Percentiles rank a stretch among this genome's conserved stretches.
Conservation (phyloP, 1,140 invertebrate genomes). For the Anoplophora glabripennis region DNA sequence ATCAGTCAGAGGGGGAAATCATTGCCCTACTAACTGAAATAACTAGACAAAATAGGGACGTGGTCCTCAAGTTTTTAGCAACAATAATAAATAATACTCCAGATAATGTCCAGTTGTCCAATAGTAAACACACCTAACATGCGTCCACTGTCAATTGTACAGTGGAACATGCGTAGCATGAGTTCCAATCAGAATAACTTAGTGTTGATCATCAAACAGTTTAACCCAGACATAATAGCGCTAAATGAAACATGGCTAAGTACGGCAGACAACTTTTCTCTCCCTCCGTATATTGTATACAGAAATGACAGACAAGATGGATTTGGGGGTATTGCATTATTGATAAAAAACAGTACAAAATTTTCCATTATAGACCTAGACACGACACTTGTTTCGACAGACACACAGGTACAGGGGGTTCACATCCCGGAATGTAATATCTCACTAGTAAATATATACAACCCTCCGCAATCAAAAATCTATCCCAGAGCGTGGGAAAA, state of each 20-base stretch:
- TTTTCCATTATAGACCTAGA: not conserved
- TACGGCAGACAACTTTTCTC: not conserved
- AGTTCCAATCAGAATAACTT: not conserved
- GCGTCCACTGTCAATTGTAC: not conserved
- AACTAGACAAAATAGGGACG: not conserved
- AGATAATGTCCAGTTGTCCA: not conserved
- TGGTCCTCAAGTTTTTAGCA: not conserved
- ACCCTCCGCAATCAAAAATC: not conserved
- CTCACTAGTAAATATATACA: not conserved
- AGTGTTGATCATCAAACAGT: not conserved
- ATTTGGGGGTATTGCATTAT: slow-evolving; percentile 5
- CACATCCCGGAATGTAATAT: not conserved
- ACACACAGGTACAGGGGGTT: not conserved
- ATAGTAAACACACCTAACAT: not conserved
- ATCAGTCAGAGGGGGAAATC: too few species aligned
- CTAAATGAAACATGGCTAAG: slow-evolving; percentile 18
- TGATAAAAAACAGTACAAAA: not conserved
- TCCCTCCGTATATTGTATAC: not conserved
- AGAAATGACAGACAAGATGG: slow-evolving; percentile 11
- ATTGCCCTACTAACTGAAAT: too few species aligned
- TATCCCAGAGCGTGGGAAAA: not conserved
- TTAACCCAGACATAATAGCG: slow-evolving; percentile 8
- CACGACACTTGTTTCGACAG: not conserved
- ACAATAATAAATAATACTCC: not conserved
- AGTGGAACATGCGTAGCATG: slow-evolving; percentile 12